Percentiles rank a stretch among this genome's conserved stretches.
Conservation (phyloP, 2,888 invertebrate genomes). For the Resseliella maxima region DNA sequence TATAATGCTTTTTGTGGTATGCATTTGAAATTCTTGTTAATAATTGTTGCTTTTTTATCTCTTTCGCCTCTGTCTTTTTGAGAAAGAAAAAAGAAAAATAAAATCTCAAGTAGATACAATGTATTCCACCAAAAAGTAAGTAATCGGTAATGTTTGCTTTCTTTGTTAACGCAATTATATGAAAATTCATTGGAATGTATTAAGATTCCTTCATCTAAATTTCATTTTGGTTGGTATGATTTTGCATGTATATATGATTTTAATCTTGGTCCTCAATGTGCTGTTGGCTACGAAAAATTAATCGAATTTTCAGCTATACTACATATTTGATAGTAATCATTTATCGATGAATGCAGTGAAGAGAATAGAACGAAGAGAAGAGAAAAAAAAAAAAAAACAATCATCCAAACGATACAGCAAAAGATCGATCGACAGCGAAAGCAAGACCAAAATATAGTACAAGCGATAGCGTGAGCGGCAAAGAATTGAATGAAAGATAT, state of each 20-base stretch:
- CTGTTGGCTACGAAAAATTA: constrained; percentile 32
- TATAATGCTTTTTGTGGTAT: background rate
- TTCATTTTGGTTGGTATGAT: background rate
- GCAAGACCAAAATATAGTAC: background rate
- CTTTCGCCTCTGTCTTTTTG: too few relatives aligned
- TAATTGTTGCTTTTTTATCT: background rate
- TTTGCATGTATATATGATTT: background rate
- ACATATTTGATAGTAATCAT: constrained; percentile 17
- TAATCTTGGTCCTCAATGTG: constrained; percentile 16
- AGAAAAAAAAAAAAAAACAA: background rate
- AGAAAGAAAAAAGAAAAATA: too few relatives aligned
- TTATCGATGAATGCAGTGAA: too few relatives aligned
- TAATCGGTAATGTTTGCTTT: constrained; percentile 44
- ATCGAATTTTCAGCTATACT: background rate
- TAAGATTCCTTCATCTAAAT: background rate
- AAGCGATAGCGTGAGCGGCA: background rate
- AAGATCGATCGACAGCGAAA: background rate
- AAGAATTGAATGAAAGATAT: too few relatives aligned
- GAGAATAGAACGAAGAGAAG: too few relatives aligned
- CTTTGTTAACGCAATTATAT: constrained; percentile 9
- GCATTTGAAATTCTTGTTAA: constrained; percentile 19
- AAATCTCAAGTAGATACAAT: constrained; percentile 45
- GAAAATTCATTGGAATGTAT: background rate
- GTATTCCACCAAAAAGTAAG: constrained; percentile 39
- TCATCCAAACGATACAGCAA: too few relatives aligned